Conservation (phyloP, 2,113 vertebrate genomes). For the Elgaria multicarinata region DNA sequence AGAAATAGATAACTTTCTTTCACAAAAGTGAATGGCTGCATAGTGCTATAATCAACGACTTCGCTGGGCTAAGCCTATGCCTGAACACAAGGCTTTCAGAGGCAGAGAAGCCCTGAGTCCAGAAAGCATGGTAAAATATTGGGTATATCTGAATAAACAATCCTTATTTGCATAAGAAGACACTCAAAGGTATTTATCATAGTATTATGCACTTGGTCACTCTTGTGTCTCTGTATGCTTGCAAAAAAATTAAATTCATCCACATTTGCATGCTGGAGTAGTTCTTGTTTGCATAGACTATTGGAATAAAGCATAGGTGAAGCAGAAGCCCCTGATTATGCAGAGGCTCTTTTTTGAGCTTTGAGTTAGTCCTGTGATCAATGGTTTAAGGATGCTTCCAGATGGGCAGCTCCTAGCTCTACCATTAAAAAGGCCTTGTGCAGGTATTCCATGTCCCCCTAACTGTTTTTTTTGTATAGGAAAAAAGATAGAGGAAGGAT, state of each 20-base stretch:
- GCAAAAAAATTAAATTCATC: neutral
- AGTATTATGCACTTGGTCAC: neutral
- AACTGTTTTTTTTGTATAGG: too few relatives aligned
- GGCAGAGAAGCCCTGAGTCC: neutral
- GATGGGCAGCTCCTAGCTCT: too few relatives aligned
- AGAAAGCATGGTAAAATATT: neutral
- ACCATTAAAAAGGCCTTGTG: too few relatives aligned
- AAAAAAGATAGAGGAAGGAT: too few relatives aligned
- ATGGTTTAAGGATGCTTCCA: neutral
- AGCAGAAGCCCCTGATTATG: neutral
- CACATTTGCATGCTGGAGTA: neutral
- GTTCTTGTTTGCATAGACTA: neutral
- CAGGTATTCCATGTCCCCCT: too few relatives aligned
- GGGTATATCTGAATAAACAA: neutral
- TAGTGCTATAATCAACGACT: neutral
- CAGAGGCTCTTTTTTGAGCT: neutral
- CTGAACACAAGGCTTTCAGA: neutral
- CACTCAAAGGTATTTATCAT: neutral
- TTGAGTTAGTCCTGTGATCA: neutral
- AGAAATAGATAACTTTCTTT: neutral
- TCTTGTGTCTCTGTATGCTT: neutral
- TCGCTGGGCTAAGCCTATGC: neutral
- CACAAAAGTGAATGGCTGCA: neutral
- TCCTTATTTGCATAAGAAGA: neutral
- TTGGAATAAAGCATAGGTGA: neutral